Conservation (phyloP, 2,113 vertebrate species). For the Philantomba maxwellii region DNA sequence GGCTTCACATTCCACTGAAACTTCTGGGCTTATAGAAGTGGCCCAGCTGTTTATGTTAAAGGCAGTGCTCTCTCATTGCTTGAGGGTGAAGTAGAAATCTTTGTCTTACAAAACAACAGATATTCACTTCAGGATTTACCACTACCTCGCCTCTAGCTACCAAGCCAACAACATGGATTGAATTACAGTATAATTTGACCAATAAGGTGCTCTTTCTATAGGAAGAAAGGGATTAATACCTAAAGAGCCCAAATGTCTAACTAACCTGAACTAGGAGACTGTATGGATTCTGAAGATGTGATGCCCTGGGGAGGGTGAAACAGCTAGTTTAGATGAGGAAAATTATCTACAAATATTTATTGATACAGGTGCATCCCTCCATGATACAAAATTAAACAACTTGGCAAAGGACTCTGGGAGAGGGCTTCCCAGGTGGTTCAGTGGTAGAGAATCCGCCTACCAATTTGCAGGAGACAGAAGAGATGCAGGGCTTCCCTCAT, state of each 20-base stretch:
- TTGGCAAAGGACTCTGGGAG: neutral
- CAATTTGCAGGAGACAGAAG: neutral
- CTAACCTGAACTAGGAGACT: neutral
- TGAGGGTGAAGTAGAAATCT: neutral
- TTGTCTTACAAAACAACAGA: neutral
- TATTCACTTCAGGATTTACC: neutral
- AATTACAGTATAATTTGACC: neutral
- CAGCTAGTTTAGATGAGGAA: neutral
- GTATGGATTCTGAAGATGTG: neutral
- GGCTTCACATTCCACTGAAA: neutral
- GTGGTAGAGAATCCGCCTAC: neutral
- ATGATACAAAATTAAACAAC: neutral
- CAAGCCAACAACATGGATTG: neutral
- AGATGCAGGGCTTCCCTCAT: neutral
- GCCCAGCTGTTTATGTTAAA: neutral
- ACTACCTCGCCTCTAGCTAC: neutral
- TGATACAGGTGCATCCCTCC: neutral
- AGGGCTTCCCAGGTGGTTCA: neutral
- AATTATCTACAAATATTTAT: neutral
- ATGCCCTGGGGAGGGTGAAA: neutral
- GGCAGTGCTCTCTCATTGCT: neutral
- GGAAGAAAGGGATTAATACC: neutral
- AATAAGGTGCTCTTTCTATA: rapidly evolving
- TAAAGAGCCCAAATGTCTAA: neutral
- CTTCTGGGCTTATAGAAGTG: neutral